Base-by-base conservation (phyloP, 2,797 vertebrate genomes). In the Miichthys miiuy region DNA sequence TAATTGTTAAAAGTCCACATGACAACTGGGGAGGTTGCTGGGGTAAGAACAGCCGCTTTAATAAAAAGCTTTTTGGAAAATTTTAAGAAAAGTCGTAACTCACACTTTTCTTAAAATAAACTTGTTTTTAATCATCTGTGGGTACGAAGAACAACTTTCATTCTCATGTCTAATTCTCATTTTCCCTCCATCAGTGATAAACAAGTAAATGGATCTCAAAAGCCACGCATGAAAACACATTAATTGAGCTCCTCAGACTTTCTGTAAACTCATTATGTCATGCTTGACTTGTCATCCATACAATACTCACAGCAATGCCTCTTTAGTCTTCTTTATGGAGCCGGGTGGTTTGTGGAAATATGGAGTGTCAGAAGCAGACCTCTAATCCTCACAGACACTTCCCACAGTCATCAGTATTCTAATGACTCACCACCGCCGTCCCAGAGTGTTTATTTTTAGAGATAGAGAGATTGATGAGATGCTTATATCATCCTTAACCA, bases 401-500 rank as follows among this genome's bases (percentile, higher is more conserved):
- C 91, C 91, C 90, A 89, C 88, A 92, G 89, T 94, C 91, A 93
- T 94, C 94, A 95, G 92, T 90, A 94, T 92, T 95, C 94, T 94
- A 95, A 95, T 93, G 94, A 94, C 90, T 94, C 93, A 90, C 93
- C 84, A 83, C 88, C 77, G 82, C 89, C 83, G 72, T 93, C 92
- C 90, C 84, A 80, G 86, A 84, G 86, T 94, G 94, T 94, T 95
- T 96, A 94, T 95, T 96, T 95, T 95, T 94, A 94, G 92, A 94
- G 94, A 94, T 91, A 86, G 86, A 82, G 93, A 96, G 95, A 96
- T 95, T 95, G 95, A 96, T 95, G 95, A 95, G 95, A 93, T 86
- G 90, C 94, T 95, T 91, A 91, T 92, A 93, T 94, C 93, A 91
- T 95, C 94, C 94, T 96, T 95, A 95, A 95, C 95, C 93, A 95